Evolutionary conservation across 1,140 invertebrate species (phyloP), one percentile per base, ranked within the genome.

Genomic region (Pseudomyrmex sp.): DNA sequence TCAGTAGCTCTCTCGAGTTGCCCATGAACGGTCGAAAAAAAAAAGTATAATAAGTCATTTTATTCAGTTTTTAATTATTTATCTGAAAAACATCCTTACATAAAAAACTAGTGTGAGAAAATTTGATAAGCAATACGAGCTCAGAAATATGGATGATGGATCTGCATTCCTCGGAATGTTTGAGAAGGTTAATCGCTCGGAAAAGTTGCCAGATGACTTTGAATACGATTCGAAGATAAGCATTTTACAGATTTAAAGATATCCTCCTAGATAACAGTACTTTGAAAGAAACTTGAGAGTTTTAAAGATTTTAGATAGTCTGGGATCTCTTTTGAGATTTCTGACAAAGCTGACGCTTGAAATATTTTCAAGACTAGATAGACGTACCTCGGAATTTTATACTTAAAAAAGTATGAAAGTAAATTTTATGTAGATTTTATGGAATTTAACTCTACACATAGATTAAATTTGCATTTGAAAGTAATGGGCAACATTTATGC

Each of bases 401-500:
- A 48, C 2, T n/a, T 70, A 35, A 26, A 44, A 7, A 7, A 70
- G 10, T 50, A 72, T 59, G 54, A 68, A 2, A 68, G 26, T 3
- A 48, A 80, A 59, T 59, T 59, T 80, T 52, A 52, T 62, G 76
- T 12, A 61, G 35, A 80, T 50, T 70, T 59, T 26, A 70, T 59
- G 54, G 35, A 70, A 59, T 65, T 61, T 80, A 70, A 72, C 54
- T 48, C 35, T 44, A 20, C 35, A 35, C 18, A 13, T 5, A 59
- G 76, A 72, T 72, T 62, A 52, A 61, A 70, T 62, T 70, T 59
- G 23, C 66, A 80, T 80, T 72, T 48, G 56, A 61, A 72, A 50
- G 8, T 61, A 72, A 80, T 59, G 66, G 69, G 65, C 69, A 79
- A 72, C 46, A 44, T 80, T 79, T 59, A 72, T 61, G 66, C 54